Evolutionary conservation across 1,140 invertebrate species (phyloP).

Genomic region (Hydropsyche tenuis): DNA sequence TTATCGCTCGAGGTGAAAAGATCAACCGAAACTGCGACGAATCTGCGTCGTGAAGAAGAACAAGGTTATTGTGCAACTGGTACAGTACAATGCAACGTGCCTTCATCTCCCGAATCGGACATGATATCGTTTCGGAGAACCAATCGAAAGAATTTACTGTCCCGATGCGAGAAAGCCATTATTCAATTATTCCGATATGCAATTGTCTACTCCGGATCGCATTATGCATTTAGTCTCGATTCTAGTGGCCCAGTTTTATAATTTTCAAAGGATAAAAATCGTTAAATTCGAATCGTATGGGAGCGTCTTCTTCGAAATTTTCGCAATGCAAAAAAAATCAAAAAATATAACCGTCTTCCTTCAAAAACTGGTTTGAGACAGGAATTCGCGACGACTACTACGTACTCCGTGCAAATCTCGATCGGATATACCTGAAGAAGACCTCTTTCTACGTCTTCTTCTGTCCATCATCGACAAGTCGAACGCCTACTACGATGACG

Average conservation of each 20-base stretch:
- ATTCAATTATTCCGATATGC: too few species aligned
- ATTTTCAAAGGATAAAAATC: not conserved
- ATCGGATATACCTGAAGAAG: too few species aligned
- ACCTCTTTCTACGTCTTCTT: too few species aligned
- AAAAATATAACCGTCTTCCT: conserved; percentile 4
- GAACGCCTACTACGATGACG: too few species aligned
- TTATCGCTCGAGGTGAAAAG: conserved; percentile 7
- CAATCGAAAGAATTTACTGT: too few species aligned
- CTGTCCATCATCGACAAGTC: too few species aligned
- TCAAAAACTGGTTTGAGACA: conserved; percentile 24
- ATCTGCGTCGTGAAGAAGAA: not conserved
- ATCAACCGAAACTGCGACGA: not conserved
- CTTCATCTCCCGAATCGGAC: too few species aligned
- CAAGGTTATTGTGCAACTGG: too few species aligned
- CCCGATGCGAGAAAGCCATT: too few species aligned
- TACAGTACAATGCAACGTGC: too few species aligned
- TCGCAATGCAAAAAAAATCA: not conserved
- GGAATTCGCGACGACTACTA: conserved; percentile 13
- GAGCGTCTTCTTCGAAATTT: not conserved
- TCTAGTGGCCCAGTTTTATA: not conserved
- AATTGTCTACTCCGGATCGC: not conserved
- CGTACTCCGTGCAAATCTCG: too few species aligned
- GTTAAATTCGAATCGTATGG: not conserved
- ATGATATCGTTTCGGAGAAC: not conserved
- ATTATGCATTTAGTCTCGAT: not conserved